A percentile compares a stretch with the other conserved stretches of the same genome.
phyloP scores from a whole-genome alignment of 2,797 vertebrate genomes.

The Poecilia wingei region DNA sequence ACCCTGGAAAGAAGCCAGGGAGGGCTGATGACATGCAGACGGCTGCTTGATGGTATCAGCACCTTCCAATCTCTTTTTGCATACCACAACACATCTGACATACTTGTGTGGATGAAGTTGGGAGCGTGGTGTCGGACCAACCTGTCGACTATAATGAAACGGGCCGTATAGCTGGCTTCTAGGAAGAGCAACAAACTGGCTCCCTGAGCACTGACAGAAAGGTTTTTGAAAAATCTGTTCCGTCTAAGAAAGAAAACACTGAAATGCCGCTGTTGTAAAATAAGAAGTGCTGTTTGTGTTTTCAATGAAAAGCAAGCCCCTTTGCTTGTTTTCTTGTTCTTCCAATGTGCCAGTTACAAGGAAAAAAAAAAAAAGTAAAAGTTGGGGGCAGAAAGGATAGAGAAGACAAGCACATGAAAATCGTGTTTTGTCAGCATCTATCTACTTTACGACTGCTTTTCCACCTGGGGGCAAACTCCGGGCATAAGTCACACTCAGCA shows the following conservation, averaged over 20 bases:
- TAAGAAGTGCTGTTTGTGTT: background rate
- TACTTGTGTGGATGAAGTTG: constrained; percentile 64
- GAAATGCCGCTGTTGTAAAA: background rate
- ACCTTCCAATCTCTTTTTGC: constrained; percentile 60
- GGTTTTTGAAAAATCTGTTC: constrained; percentile 52
- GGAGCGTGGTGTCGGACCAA: constrained; percentile 50
- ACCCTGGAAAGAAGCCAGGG: constrained; percentile 63
- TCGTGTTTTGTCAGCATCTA: constrained; percentile 62
- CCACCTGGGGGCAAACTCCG: constrained; percentile 60
- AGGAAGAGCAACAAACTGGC: constrained; percentile 39
- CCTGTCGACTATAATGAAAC: constrained; percentile 59
- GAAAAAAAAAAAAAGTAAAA: constrained; percentile 2
- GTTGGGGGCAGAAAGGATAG: background rate
- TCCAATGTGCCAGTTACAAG: background rate
- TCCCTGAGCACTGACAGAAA: constrained; percentile 13
- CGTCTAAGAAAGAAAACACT: constrained; percentile 17
- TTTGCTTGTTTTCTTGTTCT: constrained; percentile 2
- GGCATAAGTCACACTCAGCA: constrained; percentile 58
- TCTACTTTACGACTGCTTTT: constrained; percentile 71
- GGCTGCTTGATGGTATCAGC: constrained; percentile 64
- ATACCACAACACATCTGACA: constrained; percentile 72
- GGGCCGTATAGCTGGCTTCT: constrained; percentile 44
- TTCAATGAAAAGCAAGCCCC: background rate
- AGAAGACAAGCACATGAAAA: constrained; percentile 34
- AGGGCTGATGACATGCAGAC: constrained; percentile 70